Conservation (phyloP, 37 sponge, comb jelly and placozoan genomes). For the Petrosia ficiformis region DNA sequence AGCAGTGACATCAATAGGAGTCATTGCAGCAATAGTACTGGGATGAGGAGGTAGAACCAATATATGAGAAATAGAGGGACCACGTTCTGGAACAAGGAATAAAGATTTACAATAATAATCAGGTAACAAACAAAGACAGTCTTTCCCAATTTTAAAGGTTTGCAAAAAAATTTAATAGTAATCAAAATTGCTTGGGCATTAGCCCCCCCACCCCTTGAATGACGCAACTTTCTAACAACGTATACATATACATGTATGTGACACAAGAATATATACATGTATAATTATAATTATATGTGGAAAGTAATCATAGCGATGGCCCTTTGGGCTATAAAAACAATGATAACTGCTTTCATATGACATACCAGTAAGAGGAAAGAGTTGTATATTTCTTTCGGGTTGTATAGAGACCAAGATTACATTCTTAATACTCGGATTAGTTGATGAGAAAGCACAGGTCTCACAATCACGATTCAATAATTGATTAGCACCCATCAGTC, state of each 20-base stretch:
- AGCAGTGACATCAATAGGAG: conserved; percentile 18
- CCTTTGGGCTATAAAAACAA: too few species aligned
- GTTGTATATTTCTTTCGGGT: conserved; percentile 64
- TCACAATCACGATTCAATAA: conserved; percentile 32
- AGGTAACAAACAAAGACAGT: background rate
- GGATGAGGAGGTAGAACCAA: conserved; percentile 70
- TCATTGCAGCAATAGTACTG: conserved; percentile 17
- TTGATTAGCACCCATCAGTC: conserved; percentile 71
- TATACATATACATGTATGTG: conserved; percentile 10
- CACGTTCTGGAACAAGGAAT: conserved; percentile 20
- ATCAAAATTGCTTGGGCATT: too few species aligned
- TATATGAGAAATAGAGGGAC: conserved; percentile 43
- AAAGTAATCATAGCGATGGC: background rate
- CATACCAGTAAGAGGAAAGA: conserved; percentile 55
- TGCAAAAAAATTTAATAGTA: background rate
- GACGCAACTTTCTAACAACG: too few species aligned
- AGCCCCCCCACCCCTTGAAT: too few species aligned
- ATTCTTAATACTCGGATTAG: conserved; percentile 44
- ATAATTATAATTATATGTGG: too few species aligned
- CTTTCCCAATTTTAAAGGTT: background rate
- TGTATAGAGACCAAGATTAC: conserved; percentile 71
- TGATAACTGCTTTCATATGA: background rate
- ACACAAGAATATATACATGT: too few species aligned
- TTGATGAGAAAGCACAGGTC: conserved; percentile 32
- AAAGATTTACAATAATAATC: background rate